Evolutionary conservation across 2,888 invertebrate genomes (phyloP).

Genomic region (Doris montereyensis): DNA sequence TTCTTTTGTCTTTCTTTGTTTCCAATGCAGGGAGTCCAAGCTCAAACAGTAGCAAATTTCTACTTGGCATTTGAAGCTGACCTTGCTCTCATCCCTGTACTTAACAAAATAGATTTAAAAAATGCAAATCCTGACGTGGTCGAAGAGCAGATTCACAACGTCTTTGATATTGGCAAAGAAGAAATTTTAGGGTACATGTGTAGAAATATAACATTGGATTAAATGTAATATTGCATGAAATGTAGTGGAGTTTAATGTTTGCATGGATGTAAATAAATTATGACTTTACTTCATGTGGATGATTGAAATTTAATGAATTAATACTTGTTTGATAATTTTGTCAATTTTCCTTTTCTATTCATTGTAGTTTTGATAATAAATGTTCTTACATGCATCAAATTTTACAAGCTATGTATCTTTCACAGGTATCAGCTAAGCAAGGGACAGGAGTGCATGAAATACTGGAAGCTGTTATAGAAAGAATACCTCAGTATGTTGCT

Average conservation of each 20-base stretch:
- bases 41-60: slow-evolving; percentile 98
- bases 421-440: slow-evolving; percentile 92
- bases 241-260: too few species aligned
- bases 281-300: too few species aligned
- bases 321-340: neutral
- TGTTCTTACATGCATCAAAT: too few species aligned
- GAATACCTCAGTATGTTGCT: slow-evolving; percentile 80
- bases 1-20: too few species aligned
- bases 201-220: neutral
- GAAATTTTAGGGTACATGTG: slow-evolving; percentile 81
- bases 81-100: slow-evolving; percentile 88
- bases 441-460: slow-evolving; percentile 88
- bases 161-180: slow-evolving; percentile 86
- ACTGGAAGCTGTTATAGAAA: slow-evolving; percentile 83
- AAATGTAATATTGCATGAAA: neutral
- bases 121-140: slow-evolving; percentile 90
- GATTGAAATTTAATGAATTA: too few species aligned
- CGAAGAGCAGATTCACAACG: slow-evolving; percentile 82
- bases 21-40: slow-evolving; percentile 87
- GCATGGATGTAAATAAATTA: too few species aligned
- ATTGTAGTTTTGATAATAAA: too few species aligned
- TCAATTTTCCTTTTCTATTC: too few species aligned
- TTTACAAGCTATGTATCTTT: too few species aligned
- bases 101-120: slow-evolving; percentile 97
- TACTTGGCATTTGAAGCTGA: slow-evolving; percentile 89